Percentiles rank a stretch among this genome's conserved stretches.
Conservation (phyloP, 2,888 invertebrate species). For the Philereme transversata region DNA sequence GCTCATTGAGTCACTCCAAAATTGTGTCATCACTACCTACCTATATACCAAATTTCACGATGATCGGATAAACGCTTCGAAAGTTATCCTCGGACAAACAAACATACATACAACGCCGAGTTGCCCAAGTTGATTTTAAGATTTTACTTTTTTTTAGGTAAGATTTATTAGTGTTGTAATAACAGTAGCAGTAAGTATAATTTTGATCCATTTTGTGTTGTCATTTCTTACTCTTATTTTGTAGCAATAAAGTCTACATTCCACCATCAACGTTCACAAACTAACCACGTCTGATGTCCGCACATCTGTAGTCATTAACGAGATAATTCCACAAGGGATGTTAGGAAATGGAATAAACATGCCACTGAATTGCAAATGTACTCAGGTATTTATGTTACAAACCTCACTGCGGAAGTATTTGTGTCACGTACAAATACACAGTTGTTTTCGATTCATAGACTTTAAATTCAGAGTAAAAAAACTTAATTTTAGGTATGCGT, state of each 20-base stretch:
- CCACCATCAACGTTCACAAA: slow-evolving; percentile 8
- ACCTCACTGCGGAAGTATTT: not conserved
- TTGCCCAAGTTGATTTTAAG: too few relatives aligned
- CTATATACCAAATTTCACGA: too few relatives aligned
- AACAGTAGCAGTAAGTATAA: not conserved
- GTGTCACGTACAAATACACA: slow-evolving; percentile 4
- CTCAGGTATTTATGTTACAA: slow-evolving; percentile 44
- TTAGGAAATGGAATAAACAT: slow-evolving; percentile 57
- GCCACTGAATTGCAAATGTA: slow-evolving; percentile 54
- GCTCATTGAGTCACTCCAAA: too few relatives aligned
- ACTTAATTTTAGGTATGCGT: too few relatives aligned
- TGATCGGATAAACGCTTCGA: too few relatives aligned
- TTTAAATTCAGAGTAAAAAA: too few relatives aligned
- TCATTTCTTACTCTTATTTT: slow-evolving; percentile 9
- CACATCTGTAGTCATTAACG: slow-evolving; percentile 61
- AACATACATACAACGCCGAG: too few relatives aligned
- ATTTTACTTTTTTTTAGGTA: too few relatives aligned
- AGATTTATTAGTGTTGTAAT: not conserved
- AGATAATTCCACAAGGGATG: slow-evolving; percentile 60
- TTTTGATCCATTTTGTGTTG: not conserved
- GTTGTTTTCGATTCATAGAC: too few relatives aligned
- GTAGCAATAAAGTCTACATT: slow-evolving; percentile 35
- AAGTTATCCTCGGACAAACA: too few relatives aligned
- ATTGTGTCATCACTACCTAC: too few relatives aligned
- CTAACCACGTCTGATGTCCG: slow-evolving; percentile 29